Conservation (phyloP, 1,140 invertebrate genomes). For the Pseudomyrmex gracilis region DNA sequence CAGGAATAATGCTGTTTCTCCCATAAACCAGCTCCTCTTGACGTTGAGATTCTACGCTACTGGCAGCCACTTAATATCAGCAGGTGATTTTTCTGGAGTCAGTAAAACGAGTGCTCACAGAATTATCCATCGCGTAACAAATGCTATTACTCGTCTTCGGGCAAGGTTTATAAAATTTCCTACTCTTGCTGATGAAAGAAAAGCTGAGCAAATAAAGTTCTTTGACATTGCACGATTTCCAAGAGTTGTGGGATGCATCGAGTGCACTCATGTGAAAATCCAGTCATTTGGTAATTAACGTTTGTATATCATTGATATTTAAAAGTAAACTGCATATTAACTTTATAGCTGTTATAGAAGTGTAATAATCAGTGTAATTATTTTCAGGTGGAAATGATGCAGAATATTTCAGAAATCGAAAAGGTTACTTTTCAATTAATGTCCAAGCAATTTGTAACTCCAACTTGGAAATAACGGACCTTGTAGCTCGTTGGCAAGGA, state of each 20-base stretch:
- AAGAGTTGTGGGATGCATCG: slow-evolving; percentile 10
- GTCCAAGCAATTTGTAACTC: slow-evolving; percentile 77
- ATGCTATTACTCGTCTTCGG: slow-evolving; percentile 46
- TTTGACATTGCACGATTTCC: slow-evolving; percentile 13
- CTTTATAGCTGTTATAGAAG: not conserved
- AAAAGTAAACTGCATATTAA: slow-evolving; percentile 2
- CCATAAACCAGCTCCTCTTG: not conserved
- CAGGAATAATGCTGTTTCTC: slow-evolving; percentile 9
- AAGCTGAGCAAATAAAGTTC: not conserved
- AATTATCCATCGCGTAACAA: slow-evolving; percentile 36
- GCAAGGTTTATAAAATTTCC: slow-evolving; percentile 15
- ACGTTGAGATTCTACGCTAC: slow-evolving; percentile 23
- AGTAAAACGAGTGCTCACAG: slow-evolving; percentile 53
- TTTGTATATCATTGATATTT: not conserved
- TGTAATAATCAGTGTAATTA: not conserved
- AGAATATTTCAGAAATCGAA: slow-evolving; percentile 78
- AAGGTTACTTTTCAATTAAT: slow-evolving; percentile 79
- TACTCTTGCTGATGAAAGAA: not conserved
- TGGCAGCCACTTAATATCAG: slow-evolving; percentile 44
- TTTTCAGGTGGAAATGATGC: slow-evolving; percentile 47
- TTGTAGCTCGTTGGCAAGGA: slow-evolving; percentile 66
- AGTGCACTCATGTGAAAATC: slow-evolving; percentile 16
- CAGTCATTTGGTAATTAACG: slow-evolving; percentile 2
- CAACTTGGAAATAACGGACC: slow-evolving; percentile 65
- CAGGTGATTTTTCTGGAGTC: slow-evolving; percentile 35